Evolutionary conservation across 2,888 invertebrate genomes (phyloP).

Genomic region (Deilephila elpenor): DNA sequence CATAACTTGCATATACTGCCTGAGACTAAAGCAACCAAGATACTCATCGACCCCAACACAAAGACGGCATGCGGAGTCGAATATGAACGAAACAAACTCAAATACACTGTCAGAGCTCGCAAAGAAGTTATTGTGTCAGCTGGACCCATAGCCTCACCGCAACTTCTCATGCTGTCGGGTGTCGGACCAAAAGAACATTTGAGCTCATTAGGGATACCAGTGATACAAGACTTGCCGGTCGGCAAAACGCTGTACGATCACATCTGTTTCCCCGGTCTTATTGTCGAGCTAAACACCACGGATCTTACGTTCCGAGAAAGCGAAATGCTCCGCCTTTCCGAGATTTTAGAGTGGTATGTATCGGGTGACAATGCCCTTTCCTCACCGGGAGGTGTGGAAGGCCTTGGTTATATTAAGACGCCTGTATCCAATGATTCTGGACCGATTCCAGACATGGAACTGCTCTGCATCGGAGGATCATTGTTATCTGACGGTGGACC

Average conservation of each 20-base stretch:
- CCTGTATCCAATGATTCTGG: constrained; percentile 82
- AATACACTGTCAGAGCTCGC: constrained; percentile 82
- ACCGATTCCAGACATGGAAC: constrained; percentile 87
- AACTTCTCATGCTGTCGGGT: constrained; percentile 95
- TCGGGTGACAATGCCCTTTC: constrained; percentile 77
- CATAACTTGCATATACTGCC: constrained; percentile 88
- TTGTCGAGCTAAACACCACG: constrained; percentile 72
- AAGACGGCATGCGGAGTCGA: constrained; percentile 88
- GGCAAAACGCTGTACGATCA: constrained; percentile 88
- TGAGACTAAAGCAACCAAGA: constrained; percentile 86
- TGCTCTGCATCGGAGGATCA: constrained; percentile 87
- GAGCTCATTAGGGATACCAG: constrained; percentile 80
- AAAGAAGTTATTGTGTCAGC: constrained; percentile 94
- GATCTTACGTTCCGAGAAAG: constrained; percentile 65
- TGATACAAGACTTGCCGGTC: constrained; percentile 87
- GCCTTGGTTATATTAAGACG: constrained; percentile 87
- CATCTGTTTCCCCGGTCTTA: constrained; percentile 81
- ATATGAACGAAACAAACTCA: constrained; percentile 81
- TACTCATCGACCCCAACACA: constrained; percentile 86
- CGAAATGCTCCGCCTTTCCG: constrained; percentile 45
- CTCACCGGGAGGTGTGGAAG: constrained; percentile 87
- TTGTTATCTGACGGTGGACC: constrained; percentile 85
- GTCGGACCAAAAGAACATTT: constrained; percentile 84
- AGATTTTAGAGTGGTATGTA: constrained; percentile 62
- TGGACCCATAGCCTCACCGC: constrained; percentile 95